Evolutionary conservation across 2,113 vertebrate species (phyloP).

Genomic region (Ellobius talpinus): DNA sequence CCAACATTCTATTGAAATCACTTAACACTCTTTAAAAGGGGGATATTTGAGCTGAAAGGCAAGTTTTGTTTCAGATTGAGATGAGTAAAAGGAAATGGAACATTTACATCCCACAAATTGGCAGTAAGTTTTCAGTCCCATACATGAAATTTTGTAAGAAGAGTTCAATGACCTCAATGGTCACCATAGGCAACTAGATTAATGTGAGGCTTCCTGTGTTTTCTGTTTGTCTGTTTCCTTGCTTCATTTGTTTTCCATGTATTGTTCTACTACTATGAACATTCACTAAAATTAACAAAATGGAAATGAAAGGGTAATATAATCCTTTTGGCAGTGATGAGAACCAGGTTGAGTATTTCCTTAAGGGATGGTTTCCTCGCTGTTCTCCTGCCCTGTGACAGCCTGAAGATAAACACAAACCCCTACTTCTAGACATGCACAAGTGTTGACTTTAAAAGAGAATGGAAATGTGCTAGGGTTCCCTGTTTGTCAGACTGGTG

Average conservation of each 20-base stretch:
- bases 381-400: slow-evolving; percentile 31
- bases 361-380: slow-evolving; percentile 56
- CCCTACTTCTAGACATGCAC: slow-evolving; percentile 24
- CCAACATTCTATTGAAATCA: not conserved
- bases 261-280: slow-evolving; percentile 71
- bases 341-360: slow-evolving; percentile 79
- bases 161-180: slow-evolving; percentile 38
- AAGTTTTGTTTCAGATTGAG: slow-evolving; percentile 67
- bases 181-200: slow-evolving; percentile 71
- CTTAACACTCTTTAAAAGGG: slow-evolving; percentile 25
- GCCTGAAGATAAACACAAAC: slow-evolving; percentile 59
- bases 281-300: slow-evolving; percentile 70
- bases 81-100: slow-evolving; percentile 72
- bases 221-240: slow-evolving; percentile 76
- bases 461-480: not conserved
- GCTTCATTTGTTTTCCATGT: not conserved
- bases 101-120: slow-evolving; percentile 67
- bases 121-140: not conserved
- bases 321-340: slow-evolving; percentile 79
- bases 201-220: slow-evolving; percentile 74
- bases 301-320: slow-evolving; percentile 81
- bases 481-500: not conserved
- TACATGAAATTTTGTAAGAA: not conserved
- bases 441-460: slow-evolving; percentile 7
- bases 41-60: slow-evolving; percentile 71